These are phyloP conservation scores for Sclerurus mexicanus DNA, from an alignment of 2,113 vertebrate species.

Conservation along the genomic window DNA sequence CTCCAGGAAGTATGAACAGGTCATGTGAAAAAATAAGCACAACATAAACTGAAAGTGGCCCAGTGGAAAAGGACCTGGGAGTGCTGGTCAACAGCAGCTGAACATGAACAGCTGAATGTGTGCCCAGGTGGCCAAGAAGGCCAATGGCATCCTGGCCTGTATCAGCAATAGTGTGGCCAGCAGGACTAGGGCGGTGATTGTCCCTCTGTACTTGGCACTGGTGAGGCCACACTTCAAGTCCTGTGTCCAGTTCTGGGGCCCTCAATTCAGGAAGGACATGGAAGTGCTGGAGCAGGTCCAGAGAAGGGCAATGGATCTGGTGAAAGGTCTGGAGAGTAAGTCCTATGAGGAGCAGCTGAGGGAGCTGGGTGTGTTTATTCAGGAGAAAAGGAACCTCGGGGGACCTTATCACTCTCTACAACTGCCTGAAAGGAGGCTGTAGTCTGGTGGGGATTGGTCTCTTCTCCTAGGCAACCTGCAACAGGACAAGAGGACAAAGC, in stretches of 20 bases:
- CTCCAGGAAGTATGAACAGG: neutral
- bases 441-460: neutral
- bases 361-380: neutral
- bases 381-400: no score
- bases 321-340: neutral
- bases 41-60: neutral
- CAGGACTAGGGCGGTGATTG: neutral
- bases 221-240: neutral
- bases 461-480: neutral
- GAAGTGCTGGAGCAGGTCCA: neutral
- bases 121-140: neutral
- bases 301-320: neutral
- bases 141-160: neutral
- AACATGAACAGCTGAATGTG: neutral
- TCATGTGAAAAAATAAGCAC: neutral
- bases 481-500: neutral
- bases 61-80: neutral
- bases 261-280: neutral
- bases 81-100: rapidly evolving
- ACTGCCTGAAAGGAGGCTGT: neutral
- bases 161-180: neutral
- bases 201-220: rapidly evolving
- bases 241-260: neutral
- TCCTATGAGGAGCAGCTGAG: neutral
- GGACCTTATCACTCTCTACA: neutral